Evolutionary conservation across 2,113 vertebrate species (phyloP), one percentile per base, ranked within the genome.

Genomic region (Rhipidura dahli): DNA sequence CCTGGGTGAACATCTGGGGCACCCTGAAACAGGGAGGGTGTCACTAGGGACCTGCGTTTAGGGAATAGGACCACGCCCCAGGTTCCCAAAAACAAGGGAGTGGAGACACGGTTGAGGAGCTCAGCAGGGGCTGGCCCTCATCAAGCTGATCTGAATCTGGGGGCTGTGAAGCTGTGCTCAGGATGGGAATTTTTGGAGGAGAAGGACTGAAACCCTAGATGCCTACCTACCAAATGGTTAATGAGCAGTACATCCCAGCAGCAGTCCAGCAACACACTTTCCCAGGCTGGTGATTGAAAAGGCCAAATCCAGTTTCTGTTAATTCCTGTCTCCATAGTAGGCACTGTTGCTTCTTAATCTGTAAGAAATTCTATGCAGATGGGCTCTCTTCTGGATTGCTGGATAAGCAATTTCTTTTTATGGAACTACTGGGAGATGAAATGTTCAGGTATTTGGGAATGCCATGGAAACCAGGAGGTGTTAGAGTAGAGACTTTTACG

Each of bases 21-120:
- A 63, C 24, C 19, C n/a, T 63, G 44, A 42, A 83, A 10, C 10
- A 51, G 37, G 35, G 21, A 2, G 1, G 0, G 2, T 57, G 27
- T 47, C 63, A 22, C 47, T 31, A 40, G 37, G 3, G 3, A 18
- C 31, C 27, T 61, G 11, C 40, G 9, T 20, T 91, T n/a, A 40
- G n/a, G 61, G 33, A 59, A 28, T 0, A 1, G 40, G 18, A 64
- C 23, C 35, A 28, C 89, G 49, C 6, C 22, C 7, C 13, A 10
- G 3, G 7, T 2, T 50, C 28, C 18, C 22, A 40, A 39, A 24
- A 37, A 16, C 4, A 10, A 5, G 16, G 31, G 4, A 53, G 6
- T 13, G 13, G 15, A 31, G 0, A 1, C 27, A 23, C 0, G 0
- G 7, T 33, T 12, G 4, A 3, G 10, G 33, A 35, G 21, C 63